Percentiles rank a stretch among this genome's conserved stretches.
Conservation (phyloP, 1,140 invertebrate genomes). For the Pentalonia nigronervosa region DNA sequence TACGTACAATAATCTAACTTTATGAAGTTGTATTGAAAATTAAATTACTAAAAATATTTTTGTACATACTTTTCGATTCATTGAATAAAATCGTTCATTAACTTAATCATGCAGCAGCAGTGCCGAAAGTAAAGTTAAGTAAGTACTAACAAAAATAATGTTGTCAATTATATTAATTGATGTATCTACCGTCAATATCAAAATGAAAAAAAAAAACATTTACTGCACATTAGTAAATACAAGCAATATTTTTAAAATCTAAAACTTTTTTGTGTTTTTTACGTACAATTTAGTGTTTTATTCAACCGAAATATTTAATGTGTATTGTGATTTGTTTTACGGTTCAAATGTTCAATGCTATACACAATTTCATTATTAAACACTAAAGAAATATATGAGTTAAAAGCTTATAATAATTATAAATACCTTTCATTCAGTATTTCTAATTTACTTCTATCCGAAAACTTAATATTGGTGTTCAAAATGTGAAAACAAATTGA, state of each 20-base stretch:
- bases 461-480: background rate
- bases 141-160: background rate
- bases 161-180: background rate
- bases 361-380: background rate
- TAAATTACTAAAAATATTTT: too few species aligned
- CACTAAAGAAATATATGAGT: too few species aligned
- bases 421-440: background rate
- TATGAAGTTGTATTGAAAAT: too few species aligned
- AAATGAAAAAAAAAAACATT: background rate
- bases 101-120: too few species aligned
- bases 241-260: too few species aligned
- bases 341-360: background rate
- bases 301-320: background rate
- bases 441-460: background rate
- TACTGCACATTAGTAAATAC: background rate
- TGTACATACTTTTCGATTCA: too few species aligned
- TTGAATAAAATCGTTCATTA: too few species aligned
- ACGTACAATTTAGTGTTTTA: background rate
- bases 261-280: background rate
- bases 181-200: background rate
- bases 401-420: background rate
- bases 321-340: background rate
- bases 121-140: too few species aligned
- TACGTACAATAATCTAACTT: too few species aligned
- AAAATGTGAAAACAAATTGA: too few species aligned